phyloP scores from a whole-genome alignment of 37 sponge, comb jelly and placozoan species.

The Tethya wilhelma region DNA sequence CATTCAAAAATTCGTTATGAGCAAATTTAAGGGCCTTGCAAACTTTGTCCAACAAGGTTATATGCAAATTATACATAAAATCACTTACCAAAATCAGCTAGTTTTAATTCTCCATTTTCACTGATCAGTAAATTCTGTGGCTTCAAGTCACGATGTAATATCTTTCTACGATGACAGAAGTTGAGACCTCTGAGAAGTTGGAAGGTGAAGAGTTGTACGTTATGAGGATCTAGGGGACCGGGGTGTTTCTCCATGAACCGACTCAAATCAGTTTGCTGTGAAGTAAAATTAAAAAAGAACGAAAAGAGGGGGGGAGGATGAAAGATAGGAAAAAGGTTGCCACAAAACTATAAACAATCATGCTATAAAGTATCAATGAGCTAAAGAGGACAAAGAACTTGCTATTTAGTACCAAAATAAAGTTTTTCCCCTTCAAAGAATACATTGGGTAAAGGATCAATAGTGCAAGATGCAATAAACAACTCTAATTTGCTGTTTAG shows the following conservation, averaged over 20 bases:
- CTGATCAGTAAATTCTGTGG: constrained; percentile 95
- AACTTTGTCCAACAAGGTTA: too few relatives aligned
- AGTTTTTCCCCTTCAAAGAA: too few relatives aligned
- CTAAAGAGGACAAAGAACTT: background rate
- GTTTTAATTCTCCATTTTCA: constrained; percentile 87
- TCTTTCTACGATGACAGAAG: constrained; percentile 89
- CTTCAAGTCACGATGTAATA: constrained; percentile 96
- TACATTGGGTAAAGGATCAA: too few relatives aligned
- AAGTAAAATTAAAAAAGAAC: background rate
- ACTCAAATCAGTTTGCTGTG: constrained; percentile 89
- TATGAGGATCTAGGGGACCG: constrained; percentile 77
- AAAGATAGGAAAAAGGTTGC: constrained; percentile 3
- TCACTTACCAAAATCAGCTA: constrained; percentile 95
- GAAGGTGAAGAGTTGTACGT: constrained; percentile 87
- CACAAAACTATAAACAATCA: background rate
- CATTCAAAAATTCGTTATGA: too few relatives aligned
- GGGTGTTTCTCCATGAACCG: constrained; percentile 93
- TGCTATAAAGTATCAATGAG: background rate
- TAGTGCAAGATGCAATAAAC: too few relatives aligned
- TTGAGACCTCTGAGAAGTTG: constrained; percentile 91
- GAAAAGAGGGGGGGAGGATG: constrained; percentile 3
- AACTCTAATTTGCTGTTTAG: too few relatives aligned
- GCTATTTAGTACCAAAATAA: too few relatives aligned
- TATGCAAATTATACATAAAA: too few relatives aligned
- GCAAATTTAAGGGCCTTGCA: too few relatives aligned